Percentiles rank a stretch among this genome's conserved stretches.
Evolutionary conservation across 2,888 invertebrate genomes (phyloP).

Genomic region (Meloe dianella): DNA sequence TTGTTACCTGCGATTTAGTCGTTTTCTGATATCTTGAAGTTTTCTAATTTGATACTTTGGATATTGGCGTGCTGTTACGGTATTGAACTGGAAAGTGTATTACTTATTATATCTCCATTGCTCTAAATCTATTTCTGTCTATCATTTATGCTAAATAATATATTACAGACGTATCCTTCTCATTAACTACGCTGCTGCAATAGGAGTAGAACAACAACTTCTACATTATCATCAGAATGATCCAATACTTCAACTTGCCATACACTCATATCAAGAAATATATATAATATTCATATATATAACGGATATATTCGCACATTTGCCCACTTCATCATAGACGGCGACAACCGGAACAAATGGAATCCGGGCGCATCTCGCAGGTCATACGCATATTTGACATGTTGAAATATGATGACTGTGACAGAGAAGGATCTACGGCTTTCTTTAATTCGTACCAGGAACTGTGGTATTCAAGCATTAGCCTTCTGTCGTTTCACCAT

Average conservation of each 20-base stretch:
- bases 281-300: neutral
- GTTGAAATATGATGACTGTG: constrained; percentile 46
- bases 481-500: neutral
- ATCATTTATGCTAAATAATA: constrained; percentile 37
- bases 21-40: constrained; percentile 29
- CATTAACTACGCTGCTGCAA: constrained; percentile 28
- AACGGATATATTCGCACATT: neutral
- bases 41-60: constrained; percentile 42
- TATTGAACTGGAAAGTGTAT: constrained; percentile 42
- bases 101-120: constrained; percentile 14
- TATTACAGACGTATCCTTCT: constrained; percentile 36
- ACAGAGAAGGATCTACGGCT: constrained; percentile 48
- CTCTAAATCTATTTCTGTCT: constrained; percentile 38
- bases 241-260: neutral
- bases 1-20: constrained; percentile 7
- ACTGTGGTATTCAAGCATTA: neutral
- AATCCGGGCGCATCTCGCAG: constrained; percentile 47
- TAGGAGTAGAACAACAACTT: constrained; percentile 21
- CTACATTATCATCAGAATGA: neutral
- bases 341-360: constrained; percentile 56
- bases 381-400: constrained; percentile 52
- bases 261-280: constrained; percentile 18
- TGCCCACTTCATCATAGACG: constrained; percentile 47
- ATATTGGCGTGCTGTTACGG: constrained; percentile 28
- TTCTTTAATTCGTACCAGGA: constrained; percentile 42